These are phyloP conservation scores for Monochamus saltuarius DNA, from an alignment of 1,140 invertebrate genomes.

Conservation along the genomic window DNA sequence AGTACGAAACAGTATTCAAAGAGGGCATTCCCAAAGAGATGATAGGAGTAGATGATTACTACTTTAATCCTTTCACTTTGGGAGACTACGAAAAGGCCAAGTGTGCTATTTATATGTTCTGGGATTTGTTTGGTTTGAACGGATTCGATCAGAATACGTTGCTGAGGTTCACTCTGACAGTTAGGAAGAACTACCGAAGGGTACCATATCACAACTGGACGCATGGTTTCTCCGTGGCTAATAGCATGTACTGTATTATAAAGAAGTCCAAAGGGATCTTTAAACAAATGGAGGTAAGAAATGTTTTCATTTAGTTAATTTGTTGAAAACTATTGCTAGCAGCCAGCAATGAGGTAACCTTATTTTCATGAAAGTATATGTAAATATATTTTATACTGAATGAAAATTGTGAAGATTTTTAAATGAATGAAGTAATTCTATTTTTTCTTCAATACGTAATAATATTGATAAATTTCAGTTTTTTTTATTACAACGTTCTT, in stretches of 20 bases:
- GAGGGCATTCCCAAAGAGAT: constrained; percentile 48
- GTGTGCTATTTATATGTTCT: constrained; percentile 77
- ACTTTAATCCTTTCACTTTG: constrained; percentile 70
- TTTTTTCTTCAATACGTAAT: too few species aligned
- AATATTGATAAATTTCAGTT: too few species aligned
- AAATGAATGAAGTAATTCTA: constrained; percentile 12
- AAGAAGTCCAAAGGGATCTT: constrained; percentile 62
- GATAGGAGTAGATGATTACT: constrained; percentile 60
- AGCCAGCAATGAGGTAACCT: too few species aligned
- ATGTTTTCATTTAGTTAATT: neutral
- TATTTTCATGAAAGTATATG: too few species aligned
- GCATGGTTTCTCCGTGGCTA: constrained; percentile 83
- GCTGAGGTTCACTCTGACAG: constrained; percentile 74
- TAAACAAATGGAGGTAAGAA: constrained; percentile 60
- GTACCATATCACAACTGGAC: constrained; percentile 87
- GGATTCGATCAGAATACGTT: constrained; percentile 63
- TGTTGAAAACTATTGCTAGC: too few species aligned
- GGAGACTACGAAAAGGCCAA: constrained; percentile 69
- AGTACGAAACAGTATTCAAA: constrained; percentile 60
- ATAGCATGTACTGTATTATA: constrained; percentile 77
- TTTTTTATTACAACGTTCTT: too few species aligned
- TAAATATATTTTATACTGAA: too few species aligned
- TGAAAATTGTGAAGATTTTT: too few species aligned
- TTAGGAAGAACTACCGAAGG: constrained; percentile 78
- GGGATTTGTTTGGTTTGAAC: constrained; percentile 58